phyloP scores from a whole-genome alignment of 2,113 vertebrate species.

The Struthidea cinerea region DNA sequence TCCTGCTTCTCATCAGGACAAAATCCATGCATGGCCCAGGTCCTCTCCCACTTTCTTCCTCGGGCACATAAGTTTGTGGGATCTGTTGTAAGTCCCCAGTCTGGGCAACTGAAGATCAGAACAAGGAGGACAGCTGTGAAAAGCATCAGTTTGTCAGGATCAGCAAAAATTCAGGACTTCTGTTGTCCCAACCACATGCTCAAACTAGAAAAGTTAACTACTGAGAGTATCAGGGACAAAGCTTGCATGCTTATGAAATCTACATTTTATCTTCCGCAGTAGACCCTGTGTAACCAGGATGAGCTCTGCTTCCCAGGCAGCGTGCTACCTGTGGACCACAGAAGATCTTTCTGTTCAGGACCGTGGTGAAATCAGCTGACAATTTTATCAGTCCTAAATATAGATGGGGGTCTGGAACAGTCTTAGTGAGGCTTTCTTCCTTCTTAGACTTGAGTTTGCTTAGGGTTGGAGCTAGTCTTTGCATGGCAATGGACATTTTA shows the following conservation, averaged over 20 bases:
- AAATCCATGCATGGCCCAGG: not conserved
- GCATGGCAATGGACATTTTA: not conserved
- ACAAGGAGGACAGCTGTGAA: not conserved
- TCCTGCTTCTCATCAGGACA: not conserved
- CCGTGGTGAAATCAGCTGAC: not conserved
- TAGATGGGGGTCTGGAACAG: not conserved
- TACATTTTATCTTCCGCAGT: rapidly evolving
- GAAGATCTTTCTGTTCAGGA: not conserved
- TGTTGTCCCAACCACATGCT: not conserved
- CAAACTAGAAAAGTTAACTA: not conserved
- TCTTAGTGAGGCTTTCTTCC: not conserved
- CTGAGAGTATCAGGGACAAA: not conserved
- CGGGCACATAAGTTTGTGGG: not conserved
- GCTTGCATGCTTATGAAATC: not conserved
- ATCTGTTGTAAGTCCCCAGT: not conserved
- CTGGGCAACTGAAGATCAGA: not conserved
- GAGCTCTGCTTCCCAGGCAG: not conserved
- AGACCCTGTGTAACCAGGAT: not conserved
- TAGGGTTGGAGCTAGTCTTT: not conserved
- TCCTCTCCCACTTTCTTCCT: not conserved
- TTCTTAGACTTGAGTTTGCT: not conserved
- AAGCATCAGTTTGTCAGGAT: not conserved
- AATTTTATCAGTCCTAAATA: not conserved
- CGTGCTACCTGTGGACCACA: too few species aligned
- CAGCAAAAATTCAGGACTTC: not conserved